These are phyloP conservation scores for Lepilemur septentrionalis DNA, from an alignment of 2,797 vertebrate genomes.

Conservation along the genomic window DNA sequence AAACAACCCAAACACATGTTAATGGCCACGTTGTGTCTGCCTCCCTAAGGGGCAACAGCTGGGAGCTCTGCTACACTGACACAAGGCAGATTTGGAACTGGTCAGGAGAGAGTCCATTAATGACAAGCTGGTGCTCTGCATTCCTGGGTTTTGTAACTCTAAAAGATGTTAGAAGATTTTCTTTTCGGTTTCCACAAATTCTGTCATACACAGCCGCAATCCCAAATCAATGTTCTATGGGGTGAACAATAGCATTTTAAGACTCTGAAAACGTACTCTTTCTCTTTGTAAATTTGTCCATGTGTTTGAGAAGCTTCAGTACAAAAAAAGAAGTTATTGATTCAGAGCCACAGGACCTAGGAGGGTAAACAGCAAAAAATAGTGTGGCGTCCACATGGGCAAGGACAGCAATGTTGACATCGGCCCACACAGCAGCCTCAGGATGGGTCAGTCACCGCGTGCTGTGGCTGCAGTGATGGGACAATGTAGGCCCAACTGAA, in stretches of 20 bases:
- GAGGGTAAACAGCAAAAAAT: neutral
- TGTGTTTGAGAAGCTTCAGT: conserved; percentile 24
- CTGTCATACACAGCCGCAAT: accelerated
- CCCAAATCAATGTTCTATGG: neutral
- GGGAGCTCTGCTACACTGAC: neutral
- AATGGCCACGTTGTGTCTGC: neutral
- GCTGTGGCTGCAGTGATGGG: neutral
- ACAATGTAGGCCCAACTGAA: neutral
- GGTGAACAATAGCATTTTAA: neutral
- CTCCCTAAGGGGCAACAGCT: neutral
- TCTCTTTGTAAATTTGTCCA: neutral
- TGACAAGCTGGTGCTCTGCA: neutral
- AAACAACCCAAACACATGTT: neutral
- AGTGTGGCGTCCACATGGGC: neutral
- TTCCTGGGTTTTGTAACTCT: neutral
- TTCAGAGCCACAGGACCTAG: neutral
- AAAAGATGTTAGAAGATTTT: neutral
- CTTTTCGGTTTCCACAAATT: neutral
- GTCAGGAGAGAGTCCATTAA: neutral
- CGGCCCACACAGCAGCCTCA: neutral
- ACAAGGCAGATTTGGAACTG: neutral
- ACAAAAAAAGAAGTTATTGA: conserved; percentile 7
- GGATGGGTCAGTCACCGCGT: accelerated
- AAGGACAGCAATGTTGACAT: neutral
- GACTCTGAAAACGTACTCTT: neutral